Conservation (phyloP, 2,113 vertebrate species). For the Zapornia atra region DNA sequence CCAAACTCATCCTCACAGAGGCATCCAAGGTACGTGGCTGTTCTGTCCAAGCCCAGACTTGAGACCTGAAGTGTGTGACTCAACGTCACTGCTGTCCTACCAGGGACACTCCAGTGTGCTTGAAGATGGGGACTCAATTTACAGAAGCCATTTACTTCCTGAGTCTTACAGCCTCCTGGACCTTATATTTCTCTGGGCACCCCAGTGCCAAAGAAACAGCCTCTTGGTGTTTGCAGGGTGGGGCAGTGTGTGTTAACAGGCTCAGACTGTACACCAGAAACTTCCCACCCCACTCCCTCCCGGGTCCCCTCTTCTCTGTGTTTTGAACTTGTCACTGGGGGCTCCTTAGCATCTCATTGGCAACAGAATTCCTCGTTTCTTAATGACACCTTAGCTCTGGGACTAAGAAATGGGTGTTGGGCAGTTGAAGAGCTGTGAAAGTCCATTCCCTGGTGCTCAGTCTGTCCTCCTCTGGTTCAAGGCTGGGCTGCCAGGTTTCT, state of each 20-base stretch:
- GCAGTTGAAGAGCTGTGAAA: neutral
- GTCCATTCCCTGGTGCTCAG: neutral
- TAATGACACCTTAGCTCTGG: neutral
- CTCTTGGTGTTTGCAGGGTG: rapidly evolving
- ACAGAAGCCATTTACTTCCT: neutral
- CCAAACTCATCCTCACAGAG: slow-evolving; percentile 97
- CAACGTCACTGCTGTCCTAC: rapidly evolving
- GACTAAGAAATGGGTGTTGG: neutral
- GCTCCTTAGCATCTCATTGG: neutral
- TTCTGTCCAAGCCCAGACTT: neutral
- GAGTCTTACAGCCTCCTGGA: neutral
- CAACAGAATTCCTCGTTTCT: neutral
- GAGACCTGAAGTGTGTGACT: neutral
- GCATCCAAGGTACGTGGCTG: slow-evolving; percentile 85
- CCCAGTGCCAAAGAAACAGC: neutral
- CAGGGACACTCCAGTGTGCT: neutral
- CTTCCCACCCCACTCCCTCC: neutral
- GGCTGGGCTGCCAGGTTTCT: slow-evolving; percentile 96
- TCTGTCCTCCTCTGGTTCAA: slow-evolving; percentile 55
- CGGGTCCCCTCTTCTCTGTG: neutral
- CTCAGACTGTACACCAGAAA: neutral
- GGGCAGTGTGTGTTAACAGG: neutral
- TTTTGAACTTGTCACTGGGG: neutral
- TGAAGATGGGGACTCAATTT: neutral
- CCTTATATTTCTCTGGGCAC: neutral